Conservation (phyloP, 2,113 vertebrate genomes). For the Ictalurus furcatus region DNA sequence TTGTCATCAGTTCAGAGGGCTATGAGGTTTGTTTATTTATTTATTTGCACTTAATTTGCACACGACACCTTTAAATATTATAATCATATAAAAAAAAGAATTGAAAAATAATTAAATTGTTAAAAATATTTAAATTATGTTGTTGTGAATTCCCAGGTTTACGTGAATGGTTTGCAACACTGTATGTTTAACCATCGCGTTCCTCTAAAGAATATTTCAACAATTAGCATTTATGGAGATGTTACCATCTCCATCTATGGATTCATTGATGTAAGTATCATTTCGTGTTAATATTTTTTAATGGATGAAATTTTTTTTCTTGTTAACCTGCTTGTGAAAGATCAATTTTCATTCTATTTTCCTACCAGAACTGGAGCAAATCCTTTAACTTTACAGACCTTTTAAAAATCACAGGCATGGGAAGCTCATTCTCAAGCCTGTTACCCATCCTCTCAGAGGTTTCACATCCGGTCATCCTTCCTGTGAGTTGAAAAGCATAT, state of each 20-base stretch:
- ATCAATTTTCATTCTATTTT: background rate
- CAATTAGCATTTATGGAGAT: background rate
- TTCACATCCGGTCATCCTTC: background rate
- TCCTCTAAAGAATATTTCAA: background rate
- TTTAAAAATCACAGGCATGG: slow-evolving; percentile 1
- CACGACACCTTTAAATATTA: background rate
- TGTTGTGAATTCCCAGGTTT: background rate
- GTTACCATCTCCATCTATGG: background rate
- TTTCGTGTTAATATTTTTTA: background rate
- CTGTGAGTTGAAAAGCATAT: background rate
- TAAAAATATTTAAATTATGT: background rate
- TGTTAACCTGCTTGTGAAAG: background rate
- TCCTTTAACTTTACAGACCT: background rate
- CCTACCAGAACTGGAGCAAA: slow-evolving; percentile 5
- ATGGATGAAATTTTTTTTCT: background rate
- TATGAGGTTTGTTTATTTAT: slow-evolving; percentile 29
- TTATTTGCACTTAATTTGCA: background rate
- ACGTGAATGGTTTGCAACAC: slow-evolving; percentile 10
- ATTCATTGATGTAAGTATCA: slow-evolving; percentile 11
- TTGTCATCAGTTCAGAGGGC: background rate
- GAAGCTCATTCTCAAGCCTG: background rate
- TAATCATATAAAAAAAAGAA: background rate
- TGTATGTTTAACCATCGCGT: slow-evolving; percentile 13
- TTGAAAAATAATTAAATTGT: background rate
- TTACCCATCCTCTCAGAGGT: background rate